Conservation (phyloP, 2,113 vertebrate genomes). For the Pongo abelii region DNA sequence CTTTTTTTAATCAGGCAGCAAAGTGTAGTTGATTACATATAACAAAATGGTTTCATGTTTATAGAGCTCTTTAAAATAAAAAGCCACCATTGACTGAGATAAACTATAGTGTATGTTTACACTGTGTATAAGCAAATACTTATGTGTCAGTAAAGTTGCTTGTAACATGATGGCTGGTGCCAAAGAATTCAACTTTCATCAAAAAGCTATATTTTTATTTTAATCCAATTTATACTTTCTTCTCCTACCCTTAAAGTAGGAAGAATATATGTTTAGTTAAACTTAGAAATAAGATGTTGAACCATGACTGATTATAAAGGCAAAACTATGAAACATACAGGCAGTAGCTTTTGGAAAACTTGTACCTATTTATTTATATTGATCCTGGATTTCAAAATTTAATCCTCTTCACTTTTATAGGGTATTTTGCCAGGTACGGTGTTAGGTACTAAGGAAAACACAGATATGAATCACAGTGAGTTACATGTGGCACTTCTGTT, state of each 20-base stretch:
- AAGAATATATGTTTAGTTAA: background rate
- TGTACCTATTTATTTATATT: background rate
- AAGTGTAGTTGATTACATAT: slow-evolving; percentile 41
- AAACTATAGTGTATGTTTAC: background rate
- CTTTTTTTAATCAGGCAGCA: slow-evolving; percentile 56
- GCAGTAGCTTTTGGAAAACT: background rate
- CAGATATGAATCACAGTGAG: too few relatives aligned
- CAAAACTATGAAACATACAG: background rate
- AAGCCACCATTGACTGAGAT: slow-evolving; percentile 20
- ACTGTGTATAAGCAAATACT: background rate
- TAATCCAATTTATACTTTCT: background rate
- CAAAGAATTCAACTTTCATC: background rate
- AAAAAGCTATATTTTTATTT: slow-evolving; percentile 9
- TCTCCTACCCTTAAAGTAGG: background rate
- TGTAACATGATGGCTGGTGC: background rate
- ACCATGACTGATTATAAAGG: background rate
- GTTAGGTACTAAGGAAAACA: background rate
- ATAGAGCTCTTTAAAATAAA: slow-evolving; percentile 57
- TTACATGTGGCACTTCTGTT: rapidly evolving
- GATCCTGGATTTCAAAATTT: background rate
- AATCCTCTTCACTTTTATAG: background rate
- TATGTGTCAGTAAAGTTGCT: background rate
- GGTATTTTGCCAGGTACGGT: background rate
- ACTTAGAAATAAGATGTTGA: background rate
- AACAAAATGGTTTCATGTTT: slow-evolving; percentile 59